Percentiles rank a stretch among this genome's conserved stretches.
These are phyloP conservation scores for Aegotheles bennettii DNA, from an alignment of 2,113 vertebrate species.

Conservation along the genomic window DNA sequence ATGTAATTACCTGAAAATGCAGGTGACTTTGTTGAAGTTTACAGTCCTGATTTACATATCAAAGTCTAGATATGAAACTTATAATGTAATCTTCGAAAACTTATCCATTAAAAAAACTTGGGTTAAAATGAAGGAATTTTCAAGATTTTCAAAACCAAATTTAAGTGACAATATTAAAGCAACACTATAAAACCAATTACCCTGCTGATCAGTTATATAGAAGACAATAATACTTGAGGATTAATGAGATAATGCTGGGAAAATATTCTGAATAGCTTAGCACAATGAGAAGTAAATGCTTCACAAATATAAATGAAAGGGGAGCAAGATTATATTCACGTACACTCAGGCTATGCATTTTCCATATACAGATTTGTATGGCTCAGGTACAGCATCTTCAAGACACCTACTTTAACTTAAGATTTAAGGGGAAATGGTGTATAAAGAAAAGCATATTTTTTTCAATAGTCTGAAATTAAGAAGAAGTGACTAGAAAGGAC, in stretches of 20 bases:
- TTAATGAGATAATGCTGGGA: neutral
- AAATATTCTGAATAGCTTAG: neutral
- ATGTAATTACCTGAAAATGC: slow-evolving; percentile 60
- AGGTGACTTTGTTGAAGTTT: slow-evolving; percentile 61
- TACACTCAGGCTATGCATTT: neutral
- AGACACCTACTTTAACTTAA: neutral
- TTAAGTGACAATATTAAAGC: neutral
- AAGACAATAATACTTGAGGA: neutral
- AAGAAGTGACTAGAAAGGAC: neutral
- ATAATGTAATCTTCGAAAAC: slow-evolving; percentile 14
- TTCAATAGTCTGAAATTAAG: neutral
- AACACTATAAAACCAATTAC: neutral
- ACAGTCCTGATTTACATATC: slow-evolving; percentile 52
- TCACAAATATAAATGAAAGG: neutral
- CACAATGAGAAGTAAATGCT: neutral
- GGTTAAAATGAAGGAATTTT: neutral
- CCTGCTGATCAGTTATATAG: neutral
- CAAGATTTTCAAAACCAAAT: neutral
- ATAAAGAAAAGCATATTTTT: neutral
- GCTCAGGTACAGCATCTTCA: neutral
- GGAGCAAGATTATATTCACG: neutral
- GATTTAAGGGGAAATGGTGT: neutral
- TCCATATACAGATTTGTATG: neutral
- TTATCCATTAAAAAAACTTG: neutral
- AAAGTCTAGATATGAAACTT: slow-evolving; percentile 46